Percentiles rank a stretch among this genome's conserved stretches.
These are phyloP conservation scores for Myiagra hebetior DNA, from an alignment of 2,113 vertebrate genomes.

Conservation along the genomic window DNA sequence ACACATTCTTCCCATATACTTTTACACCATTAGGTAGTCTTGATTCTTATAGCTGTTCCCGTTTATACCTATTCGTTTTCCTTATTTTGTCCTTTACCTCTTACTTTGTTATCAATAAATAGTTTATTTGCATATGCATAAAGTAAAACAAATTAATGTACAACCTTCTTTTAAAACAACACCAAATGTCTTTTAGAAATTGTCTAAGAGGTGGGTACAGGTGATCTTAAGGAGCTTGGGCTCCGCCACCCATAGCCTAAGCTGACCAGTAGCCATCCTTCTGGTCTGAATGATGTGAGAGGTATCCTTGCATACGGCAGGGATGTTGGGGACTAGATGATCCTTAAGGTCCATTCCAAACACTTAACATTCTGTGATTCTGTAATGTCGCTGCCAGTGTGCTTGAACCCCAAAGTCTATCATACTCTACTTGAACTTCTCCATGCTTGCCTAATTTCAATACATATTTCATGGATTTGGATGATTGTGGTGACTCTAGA, in stretches of 20 bases:
- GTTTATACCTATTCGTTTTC: neutral
- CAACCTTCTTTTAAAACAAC: neutral
- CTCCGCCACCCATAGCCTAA: neutral
- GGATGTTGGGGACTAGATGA: neutral
- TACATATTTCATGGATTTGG: neutral
- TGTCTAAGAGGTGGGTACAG: neutral
- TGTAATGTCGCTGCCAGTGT: neutral
- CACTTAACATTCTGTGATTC: neutral
- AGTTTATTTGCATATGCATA: neutral
- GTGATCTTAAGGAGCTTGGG: neutral
- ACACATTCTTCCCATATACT: neutral
- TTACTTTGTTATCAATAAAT: neutral
- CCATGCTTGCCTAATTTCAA: neutral
- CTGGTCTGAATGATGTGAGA: neutral
- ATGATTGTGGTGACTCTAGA: neutral
- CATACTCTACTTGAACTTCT: neutral
- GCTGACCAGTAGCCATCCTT: neutral
- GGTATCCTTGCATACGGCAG: neutral
- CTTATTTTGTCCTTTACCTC: neutral
- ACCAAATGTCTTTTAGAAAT: neutral
- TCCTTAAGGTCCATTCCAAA: neutral
- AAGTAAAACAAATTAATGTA: neutral
- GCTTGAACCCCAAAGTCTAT: neutral
- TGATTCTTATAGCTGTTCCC: neutral
- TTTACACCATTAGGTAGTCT: neutral